A percentile compares a stretch with the other conserved stretches of the same genome.
Conservation (phyloP, 2,888 invertebrate species). For the Chymomyza caudatula region DNA sequence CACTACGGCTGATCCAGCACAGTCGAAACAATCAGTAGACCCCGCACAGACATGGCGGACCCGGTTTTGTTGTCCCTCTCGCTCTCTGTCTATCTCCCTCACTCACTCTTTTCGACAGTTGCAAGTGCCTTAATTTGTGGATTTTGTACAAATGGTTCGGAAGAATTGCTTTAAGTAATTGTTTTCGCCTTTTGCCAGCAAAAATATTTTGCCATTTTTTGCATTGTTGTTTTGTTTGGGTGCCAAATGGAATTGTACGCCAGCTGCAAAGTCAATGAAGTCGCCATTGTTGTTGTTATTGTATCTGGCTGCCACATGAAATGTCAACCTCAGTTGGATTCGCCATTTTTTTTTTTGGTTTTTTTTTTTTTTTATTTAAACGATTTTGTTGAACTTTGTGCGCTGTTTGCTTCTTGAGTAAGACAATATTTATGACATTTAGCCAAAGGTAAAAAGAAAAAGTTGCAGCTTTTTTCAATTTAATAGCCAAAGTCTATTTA, state of each 20-base stretch:
- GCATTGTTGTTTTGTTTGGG: slow-evolving; percentile 6
- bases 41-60: slow-evolving; percentile 21
- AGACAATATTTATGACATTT: neutral
- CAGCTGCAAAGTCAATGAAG: slow-evolving; percentile 4
- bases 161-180: slow-evolving; percentile 70
- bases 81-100: neutral
- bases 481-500: slow-evolving; percentile 7
- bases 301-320: neutral
- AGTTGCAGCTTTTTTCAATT: neutral
- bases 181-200: slow-evolving; percentile 51
- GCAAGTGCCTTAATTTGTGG: slow-evolving; percentile 74
- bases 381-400: neutral
- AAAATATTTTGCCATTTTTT: slow-evolving; percentile 36
- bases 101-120: slow-evolving; percentile 33
- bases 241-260: neutral
- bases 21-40: slow-evolving; percentile 13
- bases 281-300: slow-evolving; percentile 10
- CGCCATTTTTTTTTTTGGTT: neutral
- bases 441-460: neutral
- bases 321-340: neutral
- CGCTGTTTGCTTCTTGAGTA: neutral
- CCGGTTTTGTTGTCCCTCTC: slow-evolving; percentile 1
- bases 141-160: slow-evolving; percentile 72
- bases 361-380: neutral
- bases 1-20: slow-evolving; percentile 17